Percentiles rank a stretch among this genome's conserved stretches.
Conservation (phyloP, 92 coral and sea anemone species). For the Parazoanthus darwini region DNA sequence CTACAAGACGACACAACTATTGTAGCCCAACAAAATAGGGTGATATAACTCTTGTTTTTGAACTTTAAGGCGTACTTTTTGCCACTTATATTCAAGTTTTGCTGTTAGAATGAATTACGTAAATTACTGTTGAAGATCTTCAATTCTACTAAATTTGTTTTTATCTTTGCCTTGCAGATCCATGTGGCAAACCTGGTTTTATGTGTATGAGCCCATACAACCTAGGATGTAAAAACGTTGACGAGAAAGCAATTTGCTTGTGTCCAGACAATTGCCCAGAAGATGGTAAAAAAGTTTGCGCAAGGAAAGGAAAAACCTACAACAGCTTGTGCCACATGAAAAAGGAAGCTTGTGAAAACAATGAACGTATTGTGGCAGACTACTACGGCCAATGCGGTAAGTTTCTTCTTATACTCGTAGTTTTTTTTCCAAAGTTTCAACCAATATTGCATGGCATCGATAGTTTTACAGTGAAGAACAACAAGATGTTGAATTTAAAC, state of each 20-base stretch:
- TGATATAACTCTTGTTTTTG: too few species aligned
- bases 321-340: slow-evolving; percentile 37
- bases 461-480: too few species aligned
- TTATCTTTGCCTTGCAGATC: background rate
- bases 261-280: slow-evolving; percentile 34
- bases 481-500: too few species aligned
- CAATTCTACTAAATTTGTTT: background rate
- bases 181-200: slow-evolving; percentile 28
- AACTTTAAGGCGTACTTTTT: too few species aligned
- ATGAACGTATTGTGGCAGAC: background rate
- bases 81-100: background rate
- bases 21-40: too few species aligned
- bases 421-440: too few species aligned
- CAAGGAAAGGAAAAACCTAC: slow-evolving; percentile 14
- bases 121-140: background rate
- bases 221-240: slow-evolving; percentile 6
- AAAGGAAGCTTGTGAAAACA: slow-evolving; percentile 12
- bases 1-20: too few species aligned
- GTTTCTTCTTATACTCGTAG: background rate
- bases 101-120: background rate
- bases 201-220: slow-evolving; percentile 20
- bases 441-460: too few species aligned
- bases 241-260: slow-evolving; percentile 5
- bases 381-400: slow-evolving; percentile 30
- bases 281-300: slow-evolving; percentile 19